Conservation (phyloP, 2,888 invertebrate species). For the Dorcus hopei region DNA sequence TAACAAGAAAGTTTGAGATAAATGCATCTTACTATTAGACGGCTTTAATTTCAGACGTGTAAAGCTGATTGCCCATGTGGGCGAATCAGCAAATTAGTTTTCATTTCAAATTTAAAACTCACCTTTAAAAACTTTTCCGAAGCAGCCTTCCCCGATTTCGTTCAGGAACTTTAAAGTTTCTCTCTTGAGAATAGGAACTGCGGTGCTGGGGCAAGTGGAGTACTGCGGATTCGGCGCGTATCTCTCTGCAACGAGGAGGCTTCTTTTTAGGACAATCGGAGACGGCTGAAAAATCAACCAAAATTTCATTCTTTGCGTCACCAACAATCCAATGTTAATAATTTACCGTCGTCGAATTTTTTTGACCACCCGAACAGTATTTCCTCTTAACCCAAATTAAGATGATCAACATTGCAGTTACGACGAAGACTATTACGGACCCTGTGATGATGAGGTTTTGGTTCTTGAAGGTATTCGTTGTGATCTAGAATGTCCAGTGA, state of each 20-base stretch:
- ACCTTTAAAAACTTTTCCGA: constrained; percentile 89
- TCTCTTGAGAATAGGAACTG: constrained; percentile 61
- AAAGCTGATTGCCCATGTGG: no score
- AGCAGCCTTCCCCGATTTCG: constrained; percentile 84
- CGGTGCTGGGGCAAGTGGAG: constrained; percentile 52
- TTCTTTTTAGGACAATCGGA: constrained; percentile 56
- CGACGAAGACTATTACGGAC: constrained; percentile 7
- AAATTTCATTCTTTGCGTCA: neutral
- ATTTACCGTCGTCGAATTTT: constrained; percentile 25
- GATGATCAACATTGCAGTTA: constrained; percentile 14
- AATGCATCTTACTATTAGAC: no score
- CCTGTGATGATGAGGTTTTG: constrained; percentile 16
- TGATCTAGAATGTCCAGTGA: neutral
- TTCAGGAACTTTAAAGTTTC: constrained; percentile 68
- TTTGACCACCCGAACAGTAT: constrained; percentile 18
- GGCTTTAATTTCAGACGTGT: no score
- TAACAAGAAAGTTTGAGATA: no score
- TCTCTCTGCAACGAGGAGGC: constrained; percentile 64
- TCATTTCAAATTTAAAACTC: constrained; percentile 21
- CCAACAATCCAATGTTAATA: neutral
- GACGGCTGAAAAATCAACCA: constrained; percentile 52
- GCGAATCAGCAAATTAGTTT: no score
- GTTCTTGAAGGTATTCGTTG: neutral
- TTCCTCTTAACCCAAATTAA: constrained; percentile 15
- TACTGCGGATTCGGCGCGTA: constrained; percentile 78